These are phyloP conservation scores for Halcyon smyrnensis DNA, from an alignment of 2,797 vertebrate species.

Conservation along the genomic window DNA sequence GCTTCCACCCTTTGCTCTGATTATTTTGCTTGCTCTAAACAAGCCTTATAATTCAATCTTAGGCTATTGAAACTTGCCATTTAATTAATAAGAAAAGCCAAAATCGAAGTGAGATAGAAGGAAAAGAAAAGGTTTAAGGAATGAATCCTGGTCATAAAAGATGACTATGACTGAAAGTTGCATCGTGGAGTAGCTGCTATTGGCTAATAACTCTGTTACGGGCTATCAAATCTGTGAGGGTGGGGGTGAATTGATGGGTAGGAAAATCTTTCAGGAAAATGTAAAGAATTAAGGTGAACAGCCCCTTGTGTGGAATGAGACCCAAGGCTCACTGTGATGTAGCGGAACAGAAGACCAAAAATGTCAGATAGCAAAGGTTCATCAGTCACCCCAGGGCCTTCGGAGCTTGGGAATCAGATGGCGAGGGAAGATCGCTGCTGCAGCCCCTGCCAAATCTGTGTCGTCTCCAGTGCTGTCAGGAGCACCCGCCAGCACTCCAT, in stretches of 20 bases:
- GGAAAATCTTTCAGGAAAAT: not conserved
- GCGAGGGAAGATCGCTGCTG: not conserved
- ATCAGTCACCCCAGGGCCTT: not conserved
- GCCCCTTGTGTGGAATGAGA: not conserved
- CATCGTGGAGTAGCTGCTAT: not conserved
- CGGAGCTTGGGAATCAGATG: not conserved
- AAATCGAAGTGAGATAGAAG: not conserved
- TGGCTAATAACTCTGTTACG: not conserved
- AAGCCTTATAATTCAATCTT: conserved; percentile 59
- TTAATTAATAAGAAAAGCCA: conserved; percentile 60
- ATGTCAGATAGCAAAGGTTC: not conserved
- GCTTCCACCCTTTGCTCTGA: conserved; percentile 41
- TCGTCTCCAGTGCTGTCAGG: not conserved
- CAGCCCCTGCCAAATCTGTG: not conserved
- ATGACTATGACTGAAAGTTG: not conserved
- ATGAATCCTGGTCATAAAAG: not conserved
- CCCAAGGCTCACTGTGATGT: not conserved
- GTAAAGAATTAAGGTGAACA: not conserved
- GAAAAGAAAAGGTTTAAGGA: not conserved
- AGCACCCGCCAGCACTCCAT: not conserved
- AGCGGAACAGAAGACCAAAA: not conserved
- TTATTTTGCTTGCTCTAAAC: conserved; percentile 42
- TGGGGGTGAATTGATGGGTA: not conserved
- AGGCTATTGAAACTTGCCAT: conserved; percentile 42
- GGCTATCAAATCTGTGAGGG: not conserved